These are phyloP conservation scores for Mormoops blainvillei DNA, from an alignment of 2,113 vertebrate species.

Conservation along the genomic window DNA sequence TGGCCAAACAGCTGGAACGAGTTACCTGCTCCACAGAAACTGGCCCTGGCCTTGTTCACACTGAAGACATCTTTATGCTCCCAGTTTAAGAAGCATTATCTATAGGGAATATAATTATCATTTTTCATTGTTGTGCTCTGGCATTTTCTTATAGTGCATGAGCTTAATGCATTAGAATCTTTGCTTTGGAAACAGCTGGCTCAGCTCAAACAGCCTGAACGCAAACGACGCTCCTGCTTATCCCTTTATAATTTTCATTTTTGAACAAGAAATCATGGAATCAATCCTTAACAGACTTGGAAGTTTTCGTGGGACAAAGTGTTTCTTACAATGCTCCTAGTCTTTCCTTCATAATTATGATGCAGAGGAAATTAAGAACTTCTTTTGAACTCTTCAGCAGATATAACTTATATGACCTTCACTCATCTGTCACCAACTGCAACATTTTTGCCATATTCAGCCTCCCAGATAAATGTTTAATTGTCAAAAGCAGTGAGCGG, in stretches of 20 bases:
- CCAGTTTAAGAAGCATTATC: neutral
- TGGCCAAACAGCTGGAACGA: neutral
- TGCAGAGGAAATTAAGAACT: neutral
- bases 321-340: neutral
- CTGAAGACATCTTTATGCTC: neutral
- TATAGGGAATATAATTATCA: neutral
- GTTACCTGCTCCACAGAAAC: constrained; percentile 13
- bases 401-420: neutral
- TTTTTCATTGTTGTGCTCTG: neutral
- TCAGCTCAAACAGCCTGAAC: neutral
- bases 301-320: neutral
- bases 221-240: neutral
- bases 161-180: neutral
- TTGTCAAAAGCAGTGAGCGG: neutral
- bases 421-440: neutral
- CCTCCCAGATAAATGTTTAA: neutral
- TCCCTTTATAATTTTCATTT: neutral
- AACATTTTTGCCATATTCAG: neutral
- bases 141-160: neutral
- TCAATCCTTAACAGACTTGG: neutral
- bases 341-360: neutral
- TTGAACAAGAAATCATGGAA: neutral
- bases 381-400: neutral
- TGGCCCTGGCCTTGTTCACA: neutral
- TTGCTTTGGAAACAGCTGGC: neutral